Conservation (phyloP, 2,797 vertebrate genomes). For the Miichthys miiuy region DNA sequence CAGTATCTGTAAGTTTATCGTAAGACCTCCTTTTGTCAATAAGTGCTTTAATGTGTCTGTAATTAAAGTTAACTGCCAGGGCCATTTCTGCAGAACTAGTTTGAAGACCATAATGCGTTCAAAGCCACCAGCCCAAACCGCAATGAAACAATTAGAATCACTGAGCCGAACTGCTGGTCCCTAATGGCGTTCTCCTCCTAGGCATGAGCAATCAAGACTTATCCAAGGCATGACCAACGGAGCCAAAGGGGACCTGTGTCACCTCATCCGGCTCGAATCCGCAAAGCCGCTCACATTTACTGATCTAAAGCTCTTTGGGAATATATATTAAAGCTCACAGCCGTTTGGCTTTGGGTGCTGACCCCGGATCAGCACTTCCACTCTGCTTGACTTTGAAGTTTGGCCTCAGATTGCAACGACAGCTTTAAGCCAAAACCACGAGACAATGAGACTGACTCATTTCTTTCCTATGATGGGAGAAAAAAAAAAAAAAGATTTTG, state of each 20-base stretch:
- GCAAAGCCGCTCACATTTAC: conserved; percentile 12
- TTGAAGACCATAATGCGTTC: conserved; percentile 73
- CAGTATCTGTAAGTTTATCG: conserved; percentile 65
- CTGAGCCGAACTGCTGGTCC: conserved; percentile 71
- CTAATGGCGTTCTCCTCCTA: conserved; percentile 69
- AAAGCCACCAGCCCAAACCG: conserved; percentile 74
- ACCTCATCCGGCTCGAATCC: conserved; percentile 14
- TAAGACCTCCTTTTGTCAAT: conserved; percentile 66
- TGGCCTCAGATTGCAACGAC: conserved; percentile 17
- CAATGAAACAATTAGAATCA: conserved; percentile 82
- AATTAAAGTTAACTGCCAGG: conserved; percentile 80
- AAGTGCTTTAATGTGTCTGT: conserved; percentile 80
- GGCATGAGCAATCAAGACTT: conserved; percentile 74
- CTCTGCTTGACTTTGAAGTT: conserved; percentile 45
- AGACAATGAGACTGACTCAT: conserved; percentile 61
- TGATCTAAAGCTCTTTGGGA: conserved; percentile 13
- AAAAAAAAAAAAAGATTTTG: conserved; percentile 13
- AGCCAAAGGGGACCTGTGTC: conserved; percentile 53
- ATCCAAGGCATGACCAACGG: conserved; percentile 67
- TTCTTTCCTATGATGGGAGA: conserved; percentile 29
- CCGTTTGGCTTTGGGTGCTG: conserved; percentile 37
- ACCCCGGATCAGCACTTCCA: conserved; percentile 46
- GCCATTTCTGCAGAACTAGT: conserved; percentile 68
- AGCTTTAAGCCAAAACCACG: conserved; percentile 57
- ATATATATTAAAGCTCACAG: conserved; percentile 19